A percentile compares a stretch with the other conserved stretches of the same genome.
These are phyloP conservation scores for Holcopasites calliopsidis DNA, from an alignment of 1,140 invertebrate species.

Conservation along the genomic window DNA sequence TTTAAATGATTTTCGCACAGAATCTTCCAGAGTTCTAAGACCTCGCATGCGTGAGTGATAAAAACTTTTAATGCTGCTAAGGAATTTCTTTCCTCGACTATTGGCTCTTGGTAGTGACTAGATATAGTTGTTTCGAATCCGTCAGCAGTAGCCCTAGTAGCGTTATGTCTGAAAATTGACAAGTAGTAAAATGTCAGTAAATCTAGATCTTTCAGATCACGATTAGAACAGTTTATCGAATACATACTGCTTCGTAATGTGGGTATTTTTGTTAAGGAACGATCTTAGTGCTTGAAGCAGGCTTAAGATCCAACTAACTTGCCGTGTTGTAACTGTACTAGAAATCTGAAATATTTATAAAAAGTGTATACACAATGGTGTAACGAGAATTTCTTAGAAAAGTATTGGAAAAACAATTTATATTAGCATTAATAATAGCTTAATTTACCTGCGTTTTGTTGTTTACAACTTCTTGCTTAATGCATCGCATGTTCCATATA, in stretches of 20 bases:
- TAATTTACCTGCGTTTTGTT: constrained; percentile 82
- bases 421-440: too few species aligned
- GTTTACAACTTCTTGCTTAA: constrained; percentile 82
- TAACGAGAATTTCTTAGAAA: too few species aligned
- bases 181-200: constrained; percentile 16
- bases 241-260: constrained; percentile 75
- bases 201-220: too few species aligned
- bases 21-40: constrained; percentile 96
- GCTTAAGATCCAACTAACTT: constrained; percentile 82
- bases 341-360: constrained; percentile 65
- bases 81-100: constrained; percentile 86
- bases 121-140: constrained; percentile 73
- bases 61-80: constrained; percentile 89
- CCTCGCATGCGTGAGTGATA: constrained; percentile 91
- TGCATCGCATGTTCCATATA: constrained; percentile 88
- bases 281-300: constrained; percentile 83
- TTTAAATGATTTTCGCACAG: constrained; percentile 96
- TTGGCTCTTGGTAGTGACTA: constrained; percentile 76
- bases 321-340: constrained; percentile 80
- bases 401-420: not conserved
- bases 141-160: constrained; percentile 67
- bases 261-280: constrained; percentile 84
- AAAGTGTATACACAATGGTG: not conserved
- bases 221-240: not conserved
- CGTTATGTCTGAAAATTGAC: constrained; percentile 53